Percentiles rank a stretch among this genome's conserved stretches.
These are phyloP conservation scores for Cheilosia scutellata DNA, from an alignment of 2,888 invertebrate species.

Conservation along the genomic window DNA sequence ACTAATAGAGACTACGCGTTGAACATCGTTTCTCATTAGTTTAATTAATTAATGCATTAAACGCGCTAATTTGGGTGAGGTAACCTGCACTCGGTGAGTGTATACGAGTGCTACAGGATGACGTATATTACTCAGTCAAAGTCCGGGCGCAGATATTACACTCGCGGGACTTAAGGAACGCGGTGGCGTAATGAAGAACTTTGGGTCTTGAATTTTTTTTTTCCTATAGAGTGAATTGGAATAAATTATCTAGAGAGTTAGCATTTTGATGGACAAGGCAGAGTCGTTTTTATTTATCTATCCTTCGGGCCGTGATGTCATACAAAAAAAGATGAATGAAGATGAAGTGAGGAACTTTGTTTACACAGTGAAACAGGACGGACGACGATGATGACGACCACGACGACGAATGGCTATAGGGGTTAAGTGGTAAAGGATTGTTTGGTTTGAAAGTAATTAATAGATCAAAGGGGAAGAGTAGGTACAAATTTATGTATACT, in stretches of 20 bases:
- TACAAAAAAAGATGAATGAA: conserved; percentile 67
- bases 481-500: neutral
- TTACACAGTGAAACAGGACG: conserved; percentile 5
- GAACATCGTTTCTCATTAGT: conserved; percentile 74
- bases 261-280: conserved; percentile 56
- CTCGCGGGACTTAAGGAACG: conserved; percentile 32
- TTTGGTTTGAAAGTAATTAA: conserved; percentile 70
- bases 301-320: conserved; percentile 68
- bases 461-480: conserved; percentile 51
- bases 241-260: conserved; percentile 65
- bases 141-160: conserved; percentile 45
- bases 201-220: conserved; percentile 33
- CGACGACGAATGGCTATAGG: neutral
- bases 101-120: conserved; percentile 31
- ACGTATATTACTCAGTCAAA: conserved; percentile 66
- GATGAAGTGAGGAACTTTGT: conserved; percentile 49
- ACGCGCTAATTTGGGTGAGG: conserved; percentile 62
- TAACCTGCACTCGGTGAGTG: conserved; percentile 14
- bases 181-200: conserved; percentile 34
- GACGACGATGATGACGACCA: neutral
- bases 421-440: conserved; percentile 66
- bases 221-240: conserved; percentile 43
- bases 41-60: conserved; percentile 76
- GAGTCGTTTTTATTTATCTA: conserved; percentile 59
- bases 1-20: conserved; percentile 69